Conservation (phyloP, 2,113 vertebrate genomes). For the Podarcis muralis region DNA sequence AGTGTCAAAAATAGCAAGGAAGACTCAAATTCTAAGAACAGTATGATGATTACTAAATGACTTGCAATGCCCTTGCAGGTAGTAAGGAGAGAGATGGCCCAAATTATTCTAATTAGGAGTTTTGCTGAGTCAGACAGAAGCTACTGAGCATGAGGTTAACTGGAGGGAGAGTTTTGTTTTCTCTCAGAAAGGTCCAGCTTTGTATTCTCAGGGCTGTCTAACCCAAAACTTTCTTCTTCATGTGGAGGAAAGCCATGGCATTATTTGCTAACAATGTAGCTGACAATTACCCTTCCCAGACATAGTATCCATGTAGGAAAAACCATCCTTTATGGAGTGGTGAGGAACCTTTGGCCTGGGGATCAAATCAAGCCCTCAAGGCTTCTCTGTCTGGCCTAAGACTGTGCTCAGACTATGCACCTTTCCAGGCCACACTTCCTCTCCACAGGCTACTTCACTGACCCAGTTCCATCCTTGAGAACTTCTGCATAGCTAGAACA, state of each 20-base stretch:
- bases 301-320: background rate
- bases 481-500: no score
- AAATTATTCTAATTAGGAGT: background rate
- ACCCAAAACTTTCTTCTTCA: background rate
- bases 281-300: background rate
- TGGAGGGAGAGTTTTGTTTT: background rate
- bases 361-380: background rate
- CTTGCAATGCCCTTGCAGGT: conserved; percentile 44
- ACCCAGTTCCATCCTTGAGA: no score
- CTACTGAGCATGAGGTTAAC: background rate
- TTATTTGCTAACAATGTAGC: background rate
- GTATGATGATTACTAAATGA: conserved; percentile 47
- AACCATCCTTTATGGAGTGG: background rate
- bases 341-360: no score
- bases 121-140: background rate
- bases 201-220: background rate
- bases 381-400: background rate
- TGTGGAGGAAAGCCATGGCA: background rate
- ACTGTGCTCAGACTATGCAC: background rate
- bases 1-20: background rate
- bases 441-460: background rate
- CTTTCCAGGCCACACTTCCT: background rate
- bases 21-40: conserved; percentile 54
- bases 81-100: background rate
- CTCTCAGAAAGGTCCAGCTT: background rate